Conservation (phyloP, 2,888 invertebrate genomes). For the Rotaria sp. region DNA sequence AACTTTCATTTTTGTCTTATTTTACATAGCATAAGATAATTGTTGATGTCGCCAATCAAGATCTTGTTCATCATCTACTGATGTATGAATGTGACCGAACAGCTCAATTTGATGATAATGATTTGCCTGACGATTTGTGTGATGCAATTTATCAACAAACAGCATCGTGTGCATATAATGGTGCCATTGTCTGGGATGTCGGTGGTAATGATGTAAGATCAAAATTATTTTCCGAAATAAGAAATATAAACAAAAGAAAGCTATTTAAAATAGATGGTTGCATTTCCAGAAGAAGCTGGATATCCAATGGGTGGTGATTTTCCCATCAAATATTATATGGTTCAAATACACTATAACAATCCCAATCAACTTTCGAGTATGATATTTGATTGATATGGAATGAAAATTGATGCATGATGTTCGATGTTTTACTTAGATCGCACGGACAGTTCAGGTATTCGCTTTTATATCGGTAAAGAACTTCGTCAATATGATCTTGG, state of each 20-base stretch:
- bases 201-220: constrained; percentile 13
- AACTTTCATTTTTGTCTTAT: background rate
- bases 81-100: too few species aligned
- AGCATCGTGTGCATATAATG: background rate
- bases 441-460: too few species aligned
- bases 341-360: constrained; percentile 37
- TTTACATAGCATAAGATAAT: background rate
- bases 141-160: background rate
- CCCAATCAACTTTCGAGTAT: background rate
- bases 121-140: background rate
- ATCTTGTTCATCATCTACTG: constrained; percentile 30
- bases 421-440: too few species aligned
- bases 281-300: background rate
- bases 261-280: background rate
- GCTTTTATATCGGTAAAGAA: too few species aligned
- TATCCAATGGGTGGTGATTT: constrained; percentile 36
- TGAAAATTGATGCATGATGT: too few species aligned
- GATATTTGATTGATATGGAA: background rate
- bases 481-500: too few species aligned
- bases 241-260: background rate
- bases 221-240: background rate
- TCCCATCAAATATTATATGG: constrained; percentile 6
- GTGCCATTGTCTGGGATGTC: constrained; percentile 28
- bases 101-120: constrained; percentile 8
- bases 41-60: background rate